Conservation (phyloP, 2,113 vertebrate species). For the Dromaius novaehollandiae region DNA sequence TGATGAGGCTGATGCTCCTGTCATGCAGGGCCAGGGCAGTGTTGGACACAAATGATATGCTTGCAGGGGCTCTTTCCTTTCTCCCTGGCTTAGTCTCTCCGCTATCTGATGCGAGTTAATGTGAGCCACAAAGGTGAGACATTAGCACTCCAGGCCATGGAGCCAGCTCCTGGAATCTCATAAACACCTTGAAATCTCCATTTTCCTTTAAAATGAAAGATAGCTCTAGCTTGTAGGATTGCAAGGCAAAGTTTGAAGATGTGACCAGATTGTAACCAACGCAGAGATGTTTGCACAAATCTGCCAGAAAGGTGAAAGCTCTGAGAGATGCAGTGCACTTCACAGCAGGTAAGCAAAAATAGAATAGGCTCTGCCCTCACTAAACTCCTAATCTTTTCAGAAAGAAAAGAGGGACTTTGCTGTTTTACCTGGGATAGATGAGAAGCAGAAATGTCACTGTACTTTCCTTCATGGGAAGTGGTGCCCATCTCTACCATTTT, state of each 20-base stretch:
- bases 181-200: too few relatives aligned
- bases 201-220: too few relatives aligned
- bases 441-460: neutral
- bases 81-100: too few relatives aligned
- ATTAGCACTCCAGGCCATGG: neutral
- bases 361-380: neutral
- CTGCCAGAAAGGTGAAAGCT: too few relatives aligned
- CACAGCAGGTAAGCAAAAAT: too few relatives aligned
- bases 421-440: neutral
- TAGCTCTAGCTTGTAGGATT: too few relatives aligned
- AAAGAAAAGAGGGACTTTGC: neutral
- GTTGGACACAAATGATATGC: neutral
- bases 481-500: neutral
- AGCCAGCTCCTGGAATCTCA: too few relatives aligned
- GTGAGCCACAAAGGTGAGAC: neutral
- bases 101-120: neutral
- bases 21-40: rapidly evolving
- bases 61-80: neutral
- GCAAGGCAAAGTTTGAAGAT: too few relatives aligned
- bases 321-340: too few relatives aligned
- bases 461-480: neutral
- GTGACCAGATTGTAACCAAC: too few relatives aligned
- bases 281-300: too few relatives aligned
- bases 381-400: neutral
- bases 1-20: neutral